A percentile compares a stretch with the other conserved stretches of the same genome.
Evolutionary conservation across 2,113 vertebrate species (phyloP).

Genomic region (Fulmarus glacialis): DNA sequence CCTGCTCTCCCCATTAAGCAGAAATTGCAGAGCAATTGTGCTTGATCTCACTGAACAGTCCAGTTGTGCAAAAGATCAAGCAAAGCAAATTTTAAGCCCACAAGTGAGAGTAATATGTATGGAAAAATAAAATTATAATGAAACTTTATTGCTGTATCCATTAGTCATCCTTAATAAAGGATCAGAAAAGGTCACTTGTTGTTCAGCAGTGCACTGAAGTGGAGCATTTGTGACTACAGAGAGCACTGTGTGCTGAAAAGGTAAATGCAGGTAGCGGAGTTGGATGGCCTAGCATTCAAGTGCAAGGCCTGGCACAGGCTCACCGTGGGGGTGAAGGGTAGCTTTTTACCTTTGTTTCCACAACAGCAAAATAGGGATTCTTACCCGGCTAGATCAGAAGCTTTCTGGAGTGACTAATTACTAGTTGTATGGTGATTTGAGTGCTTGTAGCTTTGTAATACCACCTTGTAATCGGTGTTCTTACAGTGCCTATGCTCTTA

Average conservation of each 20-base stretch:
- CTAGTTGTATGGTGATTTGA: conserved; percentile 63
- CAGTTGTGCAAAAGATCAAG: neutral
- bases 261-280: conserved; percentile 16
- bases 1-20: neutral
- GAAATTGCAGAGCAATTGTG: neutral
- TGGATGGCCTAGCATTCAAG: conserved; percentile 23
- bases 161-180: conserved; percentile 54
- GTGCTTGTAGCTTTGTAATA: conserved; percentile 64
- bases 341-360: conserved; percentile 63
- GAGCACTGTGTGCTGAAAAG: conserved; percentile 3
- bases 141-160: conserved; percentile 58
- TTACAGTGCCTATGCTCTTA: conserved; percentile 44
- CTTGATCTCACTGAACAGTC: neutral
- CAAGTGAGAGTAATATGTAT: neutral
- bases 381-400: conserved; percentile 46
- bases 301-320: conserved; percentile 19
- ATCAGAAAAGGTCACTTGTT: conserved; percentile 62
- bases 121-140: conserved; percentile 52
- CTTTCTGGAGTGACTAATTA: conserved; percentile 65
- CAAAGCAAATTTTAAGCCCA: neutral
- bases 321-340: neutral
- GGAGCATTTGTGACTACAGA: conserved; percentile 40
- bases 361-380: conserved; percentile 37
- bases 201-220: conserved; percentile 42
- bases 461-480: conserved; percentile 54